Base-by-base conservation (phyloP, 2,113 vertebrate genomes). In the Leucoraja erinaceus region DNA sequence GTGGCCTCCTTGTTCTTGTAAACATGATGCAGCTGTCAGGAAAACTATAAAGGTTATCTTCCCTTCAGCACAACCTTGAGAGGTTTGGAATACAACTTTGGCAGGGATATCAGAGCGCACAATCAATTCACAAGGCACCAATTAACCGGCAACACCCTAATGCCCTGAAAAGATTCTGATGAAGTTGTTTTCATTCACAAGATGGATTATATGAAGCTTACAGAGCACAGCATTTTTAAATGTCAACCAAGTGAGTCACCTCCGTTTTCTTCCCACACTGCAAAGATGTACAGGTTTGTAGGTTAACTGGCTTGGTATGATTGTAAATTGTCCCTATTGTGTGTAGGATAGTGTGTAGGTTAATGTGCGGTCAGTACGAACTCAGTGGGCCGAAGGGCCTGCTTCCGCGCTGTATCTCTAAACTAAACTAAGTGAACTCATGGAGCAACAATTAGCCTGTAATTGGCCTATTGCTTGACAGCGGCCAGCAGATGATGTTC, bases 211-310 rank as follows among this genome's bases (percentile, higher is more conserved):
- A 31, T 31, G 5, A 61, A 63, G 1, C 14, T 88, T 88, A 31
- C 2, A 31, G 0, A 63, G 3, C 28, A 6, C 5, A 1, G 12
- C 12, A 25, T 20, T 86, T 63, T 28, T 88, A 31, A 88, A 88
- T 88, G 59, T 88, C 83, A 88, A 28, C 59, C 83, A 88, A 88
- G 14, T 88, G 83, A 88, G 12, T 88, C 83, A 86, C 25, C 28
- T 47, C 38, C 3, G 38, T 47, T 47, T 47, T 47, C 38, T 47
- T 47, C 38, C 38, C 38, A 47, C 38, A 47, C 38, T 47, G 38
- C 38, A 47, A 47, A 47, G 38, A 47, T 47, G 38, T 47, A 47
- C 38, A 47, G 38, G 38, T 47, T 47, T 47, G 38, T 47, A 47
- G 38, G 38, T 47, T 47, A 47, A 1, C 3, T 47, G 38, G 38